Evolutionary conservation across 1,140 invertebrate species (phyloP).

Genomic region (Panulirus ornatus): DNA sequence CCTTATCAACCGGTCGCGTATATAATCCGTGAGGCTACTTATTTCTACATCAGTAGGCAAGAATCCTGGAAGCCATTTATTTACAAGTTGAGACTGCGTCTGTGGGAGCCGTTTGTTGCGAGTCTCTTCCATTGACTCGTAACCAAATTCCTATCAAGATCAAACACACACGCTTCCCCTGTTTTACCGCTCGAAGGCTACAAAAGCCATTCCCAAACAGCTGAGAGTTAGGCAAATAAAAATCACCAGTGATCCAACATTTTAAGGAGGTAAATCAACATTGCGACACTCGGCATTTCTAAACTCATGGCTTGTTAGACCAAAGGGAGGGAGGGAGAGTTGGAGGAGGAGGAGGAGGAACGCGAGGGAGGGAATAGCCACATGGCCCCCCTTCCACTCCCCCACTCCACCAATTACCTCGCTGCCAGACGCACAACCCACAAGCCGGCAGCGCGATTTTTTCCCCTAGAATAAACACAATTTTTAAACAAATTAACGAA

Average conservation of each 20-base stretch:
- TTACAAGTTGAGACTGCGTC: background rate
- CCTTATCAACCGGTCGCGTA: background rate
- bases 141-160: background rate
- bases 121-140: constrained; percentile 1
- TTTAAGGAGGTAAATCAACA: constrained; percentile 1
- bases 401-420: too few species aligned
- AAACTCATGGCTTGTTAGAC: constrained; percentile 10
- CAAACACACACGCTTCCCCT: background rate
- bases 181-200: background rate
- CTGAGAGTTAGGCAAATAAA: background rate
- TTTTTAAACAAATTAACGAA: too few species aligned
- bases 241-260: background rate
- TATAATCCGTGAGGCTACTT: background rate
- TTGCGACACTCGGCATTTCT: constrained; percentile 18
- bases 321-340: constrained; percentile 2
- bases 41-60: background rate
- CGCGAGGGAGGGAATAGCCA: background rate
- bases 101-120: constrained; percentile 4
- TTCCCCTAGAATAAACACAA: background rate
- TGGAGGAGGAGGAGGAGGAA: background rate
- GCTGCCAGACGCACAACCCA: constrained; percentile 1
- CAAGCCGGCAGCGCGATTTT: background rate
- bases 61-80: background rate
- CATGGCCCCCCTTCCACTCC: background rate
- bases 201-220: background rate